Evolutionary conservation across 2,797 vertebrate species (phyloP).

Genomic region (Malacoctenus gilli): DNA sequence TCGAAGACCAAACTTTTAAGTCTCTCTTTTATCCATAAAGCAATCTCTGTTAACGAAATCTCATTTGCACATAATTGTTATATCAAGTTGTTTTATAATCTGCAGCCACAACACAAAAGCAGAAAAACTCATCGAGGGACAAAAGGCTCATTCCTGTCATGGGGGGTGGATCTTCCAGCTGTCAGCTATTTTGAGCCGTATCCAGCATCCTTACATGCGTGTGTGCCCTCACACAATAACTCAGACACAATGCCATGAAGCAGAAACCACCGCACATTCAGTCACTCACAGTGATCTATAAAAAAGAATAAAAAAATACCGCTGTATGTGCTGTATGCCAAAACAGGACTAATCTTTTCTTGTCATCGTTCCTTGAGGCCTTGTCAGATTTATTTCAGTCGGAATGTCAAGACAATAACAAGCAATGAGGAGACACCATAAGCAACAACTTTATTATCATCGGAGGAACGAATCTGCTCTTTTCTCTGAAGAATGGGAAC

Average conservation of each 20-base stretch:
- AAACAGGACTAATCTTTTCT: conserved; percentile 35
- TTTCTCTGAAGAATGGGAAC: conserved; percentile 50
- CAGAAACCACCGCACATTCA: not conserved
- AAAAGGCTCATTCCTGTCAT: too few species aligned
- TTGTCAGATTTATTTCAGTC: conserved; percentile 32
- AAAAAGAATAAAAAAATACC: conserved; percentile 21
- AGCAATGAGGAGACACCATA: conserved; percentile 33
- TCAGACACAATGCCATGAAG: conserved; percentile 9
- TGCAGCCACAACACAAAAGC: not conserved
- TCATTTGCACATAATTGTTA: too few species aligned
- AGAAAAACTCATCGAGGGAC: too few species aligned
- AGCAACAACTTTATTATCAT: conserved; percentile 29
- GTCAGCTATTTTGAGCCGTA: not conserved
- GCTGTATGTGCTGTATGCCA: conserved; percentile 8
- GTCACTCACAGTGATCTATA: conserved; percentile 14
- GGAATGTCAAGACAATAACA: conserved; percentile 48
- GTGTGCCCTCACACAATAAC: conserved; percentile 8
- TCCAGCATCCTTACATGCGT: not conserved
- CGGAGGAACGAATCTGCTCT: conserved; percentile 3
- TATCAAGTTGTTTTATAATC: too few species aligned
- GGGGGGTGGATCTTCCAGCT: conserved; percentile 2
- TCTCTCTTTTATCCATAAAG: too few species aligned
- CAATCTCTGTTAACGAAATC: too few species aligned
- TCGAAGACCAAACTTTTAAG: too few species aligned
- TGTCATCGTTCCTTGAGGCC: conserved; percentile 36